Evolutionary conservation across 2,113 vertebrate genomes (phyloP).

Genomic region (Psephotus haematonotus): DNA sequence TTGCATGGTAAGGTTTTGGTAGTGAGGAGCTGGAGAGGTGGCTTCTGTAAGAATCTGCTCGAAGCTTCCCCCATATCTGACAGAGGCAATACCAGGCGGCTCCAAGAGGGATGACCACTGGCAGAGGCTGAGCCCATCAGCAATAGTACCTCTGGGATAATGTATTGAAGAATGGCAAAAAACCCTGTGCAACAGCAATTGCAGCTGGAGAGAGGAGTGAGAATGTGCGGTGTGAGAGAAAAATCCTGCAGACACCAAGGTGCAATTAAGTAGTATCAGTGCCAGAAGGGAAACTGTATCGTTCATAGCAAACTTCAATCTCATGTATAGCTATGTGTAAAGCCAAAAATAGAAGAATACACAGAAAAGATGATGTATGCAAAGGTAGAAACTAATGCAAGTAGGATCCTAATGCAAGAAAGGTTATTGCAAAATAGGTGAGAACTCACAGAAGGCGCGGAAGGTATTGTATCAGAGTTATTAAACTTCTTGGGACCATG

Average conservation of each 20-base stretch:
- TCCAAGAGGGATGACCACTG: background rate
- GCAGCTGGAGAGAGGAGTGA: background rate
- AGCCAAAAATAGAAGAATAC: background rate
- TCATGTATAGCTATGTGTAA: background rate
- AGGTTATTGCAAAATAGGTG: background rate
- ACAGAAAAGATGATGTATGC: background rate
- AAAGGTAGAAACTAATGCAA: background rate
- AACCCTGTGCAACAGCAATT: background rate
- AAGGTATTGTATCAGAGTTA: background rate
- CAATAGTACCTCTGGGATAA: fast-evolving
- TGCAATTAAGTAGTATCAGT: background rate
- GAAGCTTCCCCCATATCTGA: background rate
- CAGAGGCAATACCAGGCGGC: fast-evolving
- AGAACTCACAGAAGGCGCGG: fast-evolving
- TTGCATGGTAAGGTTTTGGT: background rate
- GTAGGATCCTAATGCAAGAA: background rate
- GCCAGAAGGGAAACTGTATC: background rate
- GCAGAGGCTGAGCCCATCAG: background rate
- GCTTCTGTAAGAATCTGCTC: background rate
- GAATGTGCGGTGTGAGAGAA: background rate
- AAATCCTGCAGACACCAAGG: background rate
- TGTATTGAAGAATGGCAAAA: background rate
- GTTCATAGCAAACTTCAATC: background rate
- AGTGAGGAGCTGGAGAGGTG: background rate
- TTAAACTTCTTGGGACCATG: background rate